Evolutionary conservation across 2,888 invertebrate genomes (phyloP), one percentile per base, ranked within the genome.

Genomic region (Cryptus armator): DNA sequence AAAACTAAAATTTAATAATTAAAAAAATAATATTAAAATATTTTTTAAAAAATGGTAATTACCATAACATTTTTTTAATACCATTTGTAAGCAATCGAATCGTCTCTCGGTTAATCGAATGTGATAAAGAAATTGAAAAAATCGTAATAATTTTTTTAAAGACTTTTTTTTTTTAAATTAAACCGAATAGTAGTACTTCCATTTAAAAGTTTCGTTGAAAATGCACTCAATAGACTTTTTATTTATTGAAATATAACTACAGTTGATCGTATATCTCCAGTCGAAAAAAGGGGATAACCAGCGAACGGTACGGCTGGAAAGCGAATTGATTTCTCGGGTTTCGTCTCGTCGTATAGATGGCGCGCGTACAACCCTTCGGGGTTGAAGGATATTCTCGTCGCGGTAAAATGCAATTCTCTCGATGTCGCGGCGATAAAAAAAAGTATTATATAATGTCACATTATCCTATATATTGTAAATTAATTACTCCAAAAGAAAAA

Each of bases 331-430:
- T 14, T 16, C 2, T 12, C 14, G 24, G 9, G n/a, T 59, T 37
- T 7, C 2, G 7, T 2, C 2, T 44, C 29, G 1, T 29, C 24
- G n/a, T 56, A 19, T 44, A 72, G 72, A 16, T 72, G 72, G 59
- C 72, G 72, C 29, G 43, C 43, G 59, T 7, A 24, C 56, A 9
- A 59, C 29, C 44, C 19, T 59, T 59, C n/a, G 44, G 59, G 3
- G 12, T 72, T 24, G 14, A 71, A 37, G 14, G 37, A 71, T 43
- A 14, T 71, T 56, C 43, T 71, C 43, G 7, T 43, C 32, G 43
- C 14, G 16, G 9, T 56, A 56, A 56, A 53, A 51, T 2, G 70
- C 44, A 14, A n/a, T 14, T 12, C 6, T 2, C 14, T 37, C 16
- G 53, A 9, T 24, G n/a, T 19, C 14, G 14, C 43, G 32, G n/a